These are phyloP conservation scores for Numida meleagris DNA, from an alignment of 2,113 vertebrate genomes.

Conservation along the genomic window DNA sequence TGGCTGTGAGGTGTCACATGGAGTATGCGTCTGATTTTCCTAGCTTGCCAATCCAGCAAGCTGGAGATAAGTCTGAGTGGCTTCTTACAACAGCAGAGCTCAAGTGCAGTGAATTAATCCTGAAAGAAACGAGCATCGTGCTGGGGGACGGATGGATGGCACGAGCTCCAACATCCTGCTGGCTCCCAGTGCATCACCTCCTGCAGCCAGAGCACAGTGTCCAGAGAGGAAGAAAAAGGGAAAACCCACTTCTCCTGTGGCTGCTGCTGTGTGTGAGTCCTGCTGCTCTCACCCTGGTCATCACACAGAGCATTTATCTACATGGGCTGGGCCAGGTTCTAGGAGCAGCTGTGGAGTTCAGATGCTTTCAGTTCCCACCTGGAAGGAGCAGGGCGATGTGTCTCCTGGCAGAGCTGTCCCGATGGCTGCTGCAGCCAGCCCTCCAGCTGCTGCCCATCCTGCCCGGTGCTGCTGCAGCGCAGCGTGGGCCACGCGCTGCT, in stretches of 20 bases:
- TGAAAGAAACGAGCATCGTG: background rate
- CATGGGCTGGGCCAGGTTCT: background rate
- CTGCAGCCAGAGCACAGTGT: background rate
- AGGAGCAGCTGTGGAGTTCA: background rate
- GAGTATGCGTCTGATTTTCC: background rate
- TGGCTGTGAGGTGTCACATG: background rate
- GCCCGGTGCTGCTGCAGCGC: background rate
- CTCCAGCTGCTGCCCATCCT: background rate
- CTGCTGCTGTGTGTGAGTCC: background rate
- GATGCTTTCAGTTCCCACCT: background rate
- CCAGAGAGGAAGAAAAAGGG: background rate
- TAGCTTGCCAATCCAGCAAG: background rate
- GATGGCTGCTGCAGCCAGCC: rapidly evolving
- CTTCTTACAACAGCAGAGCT: background rate
- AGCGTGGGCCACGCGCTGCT: background rate
- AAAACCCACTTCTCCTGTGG: background rate
- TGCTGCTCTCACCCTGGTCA: background rate
- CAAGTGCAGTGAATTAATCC: background rate
- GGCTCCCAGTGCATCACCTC: background rate
- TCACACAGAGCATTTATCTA: background rate
- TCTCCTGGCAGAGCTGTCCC: background rate
- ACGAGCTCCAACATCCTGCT: background rate
- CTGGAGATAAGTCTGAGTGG: background rate
- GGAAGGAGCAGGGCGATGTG: background rate
- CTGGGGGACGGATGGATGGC: background rate